A percentile compares a stretch with the other conserved stretches of the same genome.
Evolutionary conservation across 2,888 invertebrate species (phyloP).

Genomic region (Tuta absoluta): DNA sequence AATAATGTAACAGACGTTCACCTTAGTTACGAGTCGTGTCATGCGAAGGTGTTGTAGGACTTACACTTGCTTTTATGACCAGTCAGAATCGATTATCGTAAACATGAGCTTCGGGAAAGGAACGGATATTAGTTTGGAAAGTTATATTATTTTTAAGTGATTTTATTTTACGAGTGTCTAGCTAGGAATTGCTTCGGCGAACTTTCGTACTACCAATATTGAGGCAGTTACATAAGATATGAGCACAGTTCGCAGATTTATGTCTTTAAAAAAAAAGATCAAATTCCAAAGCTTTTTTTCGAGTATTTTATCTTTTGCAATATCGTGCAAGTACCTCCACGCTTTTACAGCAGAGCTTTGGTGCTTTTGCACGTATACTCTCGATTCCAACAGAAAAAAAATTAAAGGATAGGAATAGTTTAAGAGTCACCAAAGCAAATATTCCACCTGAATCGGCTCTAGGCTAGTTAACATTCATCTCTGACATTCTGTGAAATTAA

Average conservation of each 20-base stretch:
- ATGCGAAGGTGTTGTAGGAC: background rate
- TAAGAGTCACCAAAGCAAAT: background rate
- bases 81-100: slow-evolving; percentile 2
- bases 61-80: background rate
- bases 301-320: background rate
- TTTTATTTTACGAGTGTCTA: background rate
- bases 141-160: background rate
- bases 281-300: background rate
- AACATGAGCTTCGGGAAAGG: background rate
- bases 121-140: slow-evolving; percentile 2
- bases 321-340: background rate
- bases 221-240: background rate
- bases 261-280: background rate
- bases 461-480: slow-evolving; percentile 9
- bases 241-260: background rate
- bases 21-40: background rate
- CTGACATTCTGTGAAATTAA: slow-evolving; percentile 43
- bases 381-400: too few relatives aligned
- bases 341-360: too few relatives aligned
- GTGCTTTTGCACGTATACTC: too few relatives aligned
- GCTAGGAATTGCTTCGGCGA: background rate
- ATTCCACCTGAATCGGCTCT: too few relatives aligned
- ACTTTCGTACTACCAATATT: background rate
- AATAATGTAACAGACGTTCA: slow-evolving; percentile 7
- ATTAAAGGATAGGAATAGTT: too few relatives aligned